These are phyloP conservation scores for Mongoloraphidia duomilia DNA, from an alignment of 2,888 invertebrate species.

Conservation along the genomic window DNA sequence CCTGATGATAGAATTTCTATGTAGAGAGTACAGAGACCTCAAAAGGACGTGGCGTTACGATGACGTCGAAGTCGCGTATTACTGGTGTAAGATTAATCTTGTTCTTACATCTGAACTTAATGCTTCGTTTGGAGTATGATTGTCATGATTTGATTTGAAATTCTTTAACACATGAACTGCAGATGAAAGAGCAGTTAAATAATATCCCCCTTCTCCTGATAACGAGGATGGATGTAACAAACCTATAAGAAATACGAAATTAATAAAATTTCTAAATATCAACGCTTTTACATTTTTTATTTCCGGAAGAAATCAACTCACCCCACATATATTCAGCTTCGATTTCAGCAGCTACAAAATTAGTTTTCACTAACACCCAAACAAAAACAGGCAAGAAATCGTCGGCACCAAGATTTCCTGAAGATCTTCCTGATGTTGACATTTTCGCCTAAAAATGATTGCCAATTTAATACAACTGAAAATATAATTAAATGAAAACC, in stretches of 20 bases:
- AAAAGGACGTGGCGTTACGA: no score
- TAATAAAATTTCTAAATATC: not conserved
- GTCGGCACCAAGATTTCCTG: constrained; percentile 56
- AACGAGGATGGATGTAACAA: constrained; percentile 79
- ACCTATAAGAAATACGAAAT: constrained; percentile 23
- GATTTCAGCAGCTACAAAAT: constrained; percentile 82
- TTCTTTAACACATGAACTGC: constrained; percentile 82
- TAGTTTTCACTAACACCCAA: constrained; percentile 80
- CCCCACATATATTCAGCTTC: constrained; percentile 95
- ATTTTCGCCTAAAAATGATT: constrained; percentile 43
- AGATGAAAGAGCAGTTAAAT: constrained; percentile 83
- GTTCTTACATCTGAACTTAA: constrained; percentile 28
- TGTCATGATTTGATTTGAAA: constrained; percentile 27
- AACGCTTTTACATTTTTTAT: not conserved
- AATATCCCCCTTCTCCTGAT: constrained; percentile 89
- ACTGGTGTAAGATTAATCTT: no score
- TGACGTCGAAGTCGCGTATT: no score
- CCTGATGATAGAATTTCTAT: no score
- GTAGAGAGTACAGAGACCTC: no score
- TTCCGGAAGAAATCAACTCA: constrained; percentile 15
- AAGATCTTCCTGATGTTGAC: constrained; percentile 37
- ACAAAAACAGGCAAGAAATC: constrained; percentile 86
- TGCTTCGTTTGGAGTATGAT: constrained; percentile 16
- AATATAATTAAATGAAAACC: not conserved
- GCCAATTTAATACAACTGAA: not conserved